Base-by-base conservation (phyloP, 2,888 invertebrate species). In the Caenorhabditis zanzibari region DNA sequence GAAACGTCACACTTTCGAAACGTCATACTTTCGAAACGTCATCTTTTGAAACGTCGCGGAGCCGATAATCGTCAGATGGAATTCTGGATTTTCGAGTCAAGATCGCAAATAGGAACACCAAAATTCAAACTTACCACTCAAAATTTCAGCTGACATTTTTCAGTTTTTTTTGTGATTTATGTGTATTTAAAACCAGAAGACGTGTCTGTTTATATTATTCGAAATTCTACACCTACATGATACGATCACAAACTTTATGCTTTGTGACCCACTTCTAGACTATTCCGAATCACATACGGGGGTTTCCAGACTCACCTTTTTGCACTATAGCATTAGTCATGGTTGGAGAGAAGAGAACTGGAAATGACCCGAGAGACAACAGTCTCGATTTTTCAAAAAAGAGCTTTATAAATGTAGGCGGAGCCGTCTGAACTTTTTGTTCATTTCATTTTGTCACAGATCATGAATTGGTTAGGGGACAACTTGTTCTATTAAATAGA, bases 291-390 rank as follows among this genome's bases (percentile, higher is more conserved):
- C n/a, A n/a, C n/a, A n/a, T n/a, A n/a, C n/a, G n/a, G n/a, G n/a
- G n/a, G n/a, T n/a, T n/a, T n/a, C 6, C 26, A 66, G 32, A 66
- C 66, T 69, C 49, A 49, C 66, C 75, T 58, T 54, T 75, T 47
- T 75, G 75, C 24, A 66, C 58, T 24, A 56, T 75, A 64, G 64
- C 22, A 68, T 75, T 75, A 32, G 75, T 75, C 75, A 75, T 75
- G 75, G 56, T 32, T 75, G 44, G 16, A 54, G 41, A 16, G 22
- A 10, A 22, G 24, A 16, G 32, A 38, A 63, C 49, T 49, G 61
- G 61, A 61, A 61, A 52, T 28, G 7, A 12, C 54, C 14, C 12
- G 22, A 10, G 49, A 7, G 49, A 22, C n/a, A 22, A 49, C 49
- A 49, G 12, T 28, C 10, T 32, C 35, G 19, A 44, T 16, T 58